Conservation (phyloP, 2,888 invertebrate genomes). For the Mamestra brassicae region DNA sequence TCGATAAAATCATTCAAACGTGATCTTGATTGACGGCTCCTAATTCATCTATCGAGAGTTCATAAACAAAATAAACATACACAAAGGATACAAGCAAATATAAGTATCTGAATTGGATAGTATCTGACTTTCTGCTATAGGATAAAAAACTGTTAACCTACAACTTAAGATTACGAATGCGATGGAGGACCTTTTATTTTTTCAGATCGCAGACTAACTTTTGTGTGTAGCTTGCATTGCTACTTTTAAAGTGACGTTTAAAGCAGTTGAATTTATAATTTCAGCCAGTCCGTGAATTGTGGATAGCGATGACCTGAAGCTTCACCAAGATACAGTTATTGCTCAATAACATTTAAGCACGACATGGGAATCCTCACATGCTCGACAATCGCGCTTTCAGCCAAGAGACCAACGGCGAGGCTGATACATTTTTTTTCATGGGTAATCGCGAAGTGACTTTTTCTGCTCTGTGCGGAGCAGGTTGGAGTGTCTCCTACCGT, state of each 20-base stretch:
- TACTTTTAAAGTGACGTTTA: too few species aligned
- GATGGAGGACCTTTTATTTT: not conserved
- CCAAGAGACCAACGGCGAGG: too few species aligned
- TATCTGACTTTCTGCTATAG: not conserved
- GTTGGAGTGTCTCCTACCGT: too few species aligned
- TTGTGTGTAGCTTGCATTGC: not conserved
- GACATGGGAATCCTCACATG: too few species aligned
- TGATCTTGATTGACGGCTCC: conserved; percentile 38
- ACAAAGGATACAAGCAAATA: not conserved
- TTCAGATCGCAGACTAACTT: not conserved
- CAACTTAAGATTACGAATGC: conserved; percentile 5
- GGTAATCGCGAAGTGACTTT: too few species aligned
- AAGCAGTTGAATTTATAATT: not conserved
- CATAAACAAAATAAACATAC: not conserved
- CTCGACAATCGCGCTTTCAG: too few species aligned
- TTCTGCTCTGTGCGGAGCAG: too few species aligned
- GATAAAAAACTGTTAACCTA: not conserved
- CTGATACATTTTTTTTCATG: too few species aligned
- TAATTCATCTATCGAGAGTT: conserved; percentile 15
- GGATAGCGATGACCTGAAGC: not conserved
- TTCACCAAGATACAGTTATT: not conserved
- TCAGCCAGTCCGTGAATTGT: not conserved
- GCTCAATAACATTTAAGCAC: too few species aligned
- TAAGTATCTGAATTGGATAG: not conserved
- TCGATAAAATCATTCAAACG: conserved; percentile 35